Evolutionary conservation across 2,113 vertebrate species (phyloP).

Genomic region (Athene noctua): DNA sequence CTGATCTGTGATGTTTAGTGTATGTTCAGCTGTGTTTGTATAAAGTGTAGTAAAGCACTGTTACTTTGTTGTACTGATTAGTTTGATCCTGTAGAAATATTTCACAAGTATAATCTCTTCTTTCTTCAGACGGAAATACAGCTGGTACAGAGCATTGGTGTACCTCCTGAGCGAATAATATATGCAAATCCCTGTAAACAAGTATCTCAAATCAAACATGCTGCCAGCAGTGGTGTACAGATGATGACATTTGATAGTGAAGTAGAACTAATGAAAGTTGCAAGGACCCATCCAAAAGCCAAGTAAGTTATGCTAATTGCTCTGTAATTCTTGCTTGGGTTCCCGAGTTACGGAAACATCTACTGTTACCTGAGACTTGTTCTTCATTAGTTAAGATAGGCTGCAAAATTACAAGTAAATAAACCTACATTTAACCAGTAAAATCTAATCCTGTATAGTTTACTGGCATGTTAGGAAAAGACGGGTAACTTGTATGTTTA

Average conservation of each 20-base stretch:
- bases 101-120: background rate
- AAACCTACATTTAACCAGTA: background rate
- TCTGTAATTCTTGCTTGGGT: background rate
- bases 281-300: constrained; percentile 89
- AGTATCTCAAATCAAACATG: constrained; percentile 97
- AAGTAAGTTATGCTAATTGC: constrained; percentile 80
- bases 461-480: background rate
- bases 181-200: constrained; percentile 99
- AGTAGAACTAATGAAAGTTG: constrained; percentile 94
- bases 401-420: background rate
- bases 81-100: background rate
- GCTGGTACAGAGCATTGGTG: constrained; percentile 89
- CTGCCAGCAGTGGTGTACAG: constrained; percentile 89
- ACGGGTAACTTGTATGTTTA: background rate
- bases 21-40: background rate
- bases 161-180: constrained; percentile 90
- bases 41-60: background rate
- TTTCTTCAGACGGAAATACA: constrained; percentile 89
- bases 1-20: background rate
- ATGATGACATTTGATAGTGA: constrained; percentile 99
- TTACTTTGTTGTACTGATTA: background rate
- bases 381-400: background rate
- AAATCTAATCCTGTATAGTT: background rate
- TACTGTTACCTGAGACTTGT: background rate
- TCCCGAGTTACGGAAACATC: background rate